Evolutionary conservation across 2,113 vertebrate genomes (phyloP).

Genomic region (Protobothrops mucrosquamatus): DNA sequence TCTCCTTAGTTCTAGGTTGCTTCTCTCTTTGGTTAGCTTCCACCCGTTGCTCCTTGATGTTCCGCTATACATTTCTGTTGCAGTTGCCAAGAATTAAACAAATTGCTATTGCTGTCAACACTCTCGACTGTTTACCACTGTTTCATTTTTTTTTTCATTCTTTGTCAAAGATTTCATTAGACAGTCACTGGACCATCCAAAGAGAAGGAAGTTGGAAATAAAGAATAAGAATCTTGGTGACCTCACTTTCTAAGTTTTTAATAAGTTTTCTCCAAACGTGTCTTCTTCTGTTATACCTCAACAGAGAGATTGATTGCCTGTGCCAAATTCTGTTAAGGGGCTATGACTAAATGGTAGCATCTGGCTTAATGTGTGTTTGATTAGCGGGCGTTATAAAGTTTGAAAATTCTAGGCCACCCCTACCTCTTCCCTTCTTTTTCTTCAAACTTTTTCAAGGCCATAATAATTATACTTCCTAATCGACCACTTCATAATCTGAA

Average conservation of each 20-base stretch:
- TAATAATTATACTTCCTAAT: no score
- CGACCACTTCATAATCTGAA: no score
- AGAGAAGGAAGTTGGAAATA: slow-evolving; percentile 19
- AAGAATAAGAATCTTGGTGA: slow-evolving; percentile 28
- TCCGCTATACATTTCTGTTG: slow-evolving; percentile 16
- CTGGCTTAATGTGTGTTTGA: not conserved
- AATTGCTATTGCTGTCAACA: slow-evolving; percentile 45
- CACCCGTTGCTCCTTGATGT: no score
- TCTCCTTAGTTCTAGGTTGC: no score
- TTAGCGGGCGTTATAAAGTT: not conserved
- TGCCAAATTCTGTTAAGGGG: not conserved
- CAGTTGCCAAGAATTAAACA: slow-evolving; percentile 46
- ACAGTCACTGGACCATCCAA: slow-evolving; percentile 41
- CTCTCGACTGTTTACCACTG: slow-evolving; percentile 52
- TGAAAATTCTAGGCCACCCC: not conserved
- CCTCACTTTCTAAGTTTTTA: not conserved
- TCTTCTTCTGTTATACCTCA: not conserved
- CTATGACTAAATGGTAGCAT: not conserved
- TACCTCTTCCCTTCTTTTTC: no score
- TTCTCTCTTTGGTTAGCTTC: no score
- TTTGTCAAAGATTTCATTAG: slow-evolving; percentile 47
- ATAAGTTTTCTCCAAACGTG: not conserved
- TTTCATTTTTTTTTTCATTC: slow-evolving; percentile 47
- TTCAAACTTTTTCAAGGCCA: no score
- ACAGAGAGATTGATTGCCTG: not conserved